Conservation (phyloP, 2,888 invertebrate genomes). For the Hedya salicella region DNA sequence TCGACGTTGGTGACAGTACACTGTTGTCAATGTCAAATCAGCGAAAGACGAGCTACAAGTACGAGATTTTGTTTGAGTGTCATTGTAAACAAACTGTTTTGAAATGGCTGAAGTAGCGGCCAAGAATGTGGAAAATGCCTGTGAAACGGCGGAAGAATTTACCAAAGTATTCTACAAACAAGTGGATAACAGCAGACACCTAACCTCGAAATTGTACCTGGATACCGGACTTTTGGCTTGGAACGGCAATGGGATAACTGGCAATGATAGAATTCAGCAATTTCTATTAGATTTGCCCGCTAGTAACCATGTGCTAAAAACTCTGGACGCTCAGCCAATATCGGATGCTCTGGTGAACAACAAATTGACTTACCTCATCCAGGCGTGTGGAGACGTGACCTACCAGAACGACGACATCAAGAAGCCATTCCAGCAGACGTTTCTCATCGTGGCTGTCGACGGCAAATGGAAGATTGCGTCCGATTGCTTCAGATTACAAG, state of each 20-base stretch:
- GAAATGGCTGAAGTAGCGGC: slow-evolving; percentile 83
- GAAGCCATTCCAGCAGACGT: slow-evolving; percentile 93
- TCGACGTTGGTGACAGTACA: too few species aligned
- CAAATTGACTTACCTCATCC: slow-evolving; percentile 92
- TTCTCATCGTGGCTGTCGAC: slow-evolving; percentile 93
- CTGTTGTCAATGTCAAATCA: too few species aligned
- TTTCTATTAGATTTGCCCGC: slow-evolving; percentile 93
- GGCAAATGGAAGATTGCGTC: slow-evolving; percentile 98
- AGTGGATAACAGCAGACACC: slow-evolving; percentile 93
- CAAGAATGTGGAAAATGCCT: slow-evolving; percentile 91
- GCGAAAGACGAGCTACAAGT: neutral
- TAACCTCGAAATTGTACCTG: slow-evolving; percentile 92
- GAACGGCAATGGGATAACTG: slow-evolving; percentile 95
- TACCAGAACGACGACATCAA: slow-evolving; percentile 85
- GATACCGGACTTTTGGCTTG: slow-evolving; percentile 94
- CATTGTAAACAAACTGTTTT: neutral
- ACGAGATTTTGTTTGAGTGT: neutral
- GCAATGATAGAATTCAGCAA: slow-evolving; percentile 93
- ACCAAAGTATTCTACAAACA: slow-evolving; percentile 95
- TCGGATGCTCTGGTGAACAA: slow-evolving; percentile 90
- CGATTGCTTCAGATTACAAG: slow-evolving; percentile 94
- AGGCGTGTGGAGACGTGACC: slow-evolving; percentile 92
- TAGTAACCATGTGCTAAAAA: slow-evolving; percentile 90
- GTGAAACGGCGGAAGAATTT: slow-evolving; percentile 94
- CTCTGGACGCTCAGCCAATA: slow-evolving; percentile 95